These are phyloP conservation scores for Uria aalge DNA, from an alignment of 2,113 vertebrate genomes.

Conservation along the genomic window DNA sequence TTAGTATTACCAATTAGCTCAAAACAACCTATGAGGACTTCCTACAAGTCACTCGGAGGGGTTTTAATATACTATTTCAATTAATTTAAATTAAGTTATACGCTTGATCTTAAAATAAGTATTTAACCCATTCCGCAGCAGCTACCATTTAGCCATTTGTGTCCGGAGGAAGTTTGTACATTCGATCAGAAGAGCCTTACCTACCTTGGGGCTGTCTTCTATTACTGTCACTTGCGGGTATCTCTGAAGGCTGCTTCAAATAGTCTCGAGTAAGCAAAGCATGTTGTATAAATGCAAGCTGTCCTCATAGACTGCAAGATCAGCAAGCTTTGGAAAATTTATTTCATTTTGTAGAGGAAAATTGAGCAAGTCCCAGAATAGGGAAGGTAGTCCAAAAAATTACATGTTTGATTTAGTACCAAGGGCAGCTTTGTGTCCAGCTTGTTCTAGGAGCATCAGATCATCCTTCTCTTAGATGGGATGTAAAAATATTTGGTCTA, in stretches of 20 bases:
- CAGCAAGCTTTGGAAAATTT: slow-evolving; percentile 17
- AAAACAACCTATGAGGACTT: not conserved
- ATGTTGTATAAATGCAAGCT: not conserved
- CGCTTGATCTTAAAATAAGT: not conserved
- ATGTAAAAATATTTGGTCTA: not conserved
- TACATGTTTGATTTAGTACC: not conserved
- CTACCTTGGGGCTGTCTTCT: not conserved
- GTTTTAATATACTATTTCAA: not conserved
- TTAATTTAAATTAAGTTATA: not conserved
- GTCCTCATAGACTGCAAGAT: not conserved
- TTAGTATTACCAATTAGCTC: not conserved
- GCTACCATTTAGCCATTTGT: not conserved
- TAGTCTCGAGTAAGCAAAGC: not conserved
- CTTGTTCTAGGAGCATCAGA: not conserved
- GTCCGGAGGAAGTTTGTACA: not conserved
- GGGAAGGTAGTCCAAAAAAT: not conserved
- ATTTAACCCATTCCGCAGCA: not conserved
- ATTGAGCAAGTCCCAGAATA: not conserved
- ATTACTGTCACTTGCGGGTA: not conserved
- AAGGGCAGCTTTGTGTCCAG: not conserved
- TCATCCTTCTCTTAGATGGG: not conserved
- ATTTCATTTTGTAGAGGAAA: not conserved
- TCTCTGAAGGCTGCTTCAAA: not conserved
- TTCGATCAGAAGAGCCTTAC: not conserved
- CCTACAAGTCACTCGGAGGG: not conserved